Base-by-base conservation (phyloP, 1,140 invertebrate species). In the Halesus radiatus region DNA sequence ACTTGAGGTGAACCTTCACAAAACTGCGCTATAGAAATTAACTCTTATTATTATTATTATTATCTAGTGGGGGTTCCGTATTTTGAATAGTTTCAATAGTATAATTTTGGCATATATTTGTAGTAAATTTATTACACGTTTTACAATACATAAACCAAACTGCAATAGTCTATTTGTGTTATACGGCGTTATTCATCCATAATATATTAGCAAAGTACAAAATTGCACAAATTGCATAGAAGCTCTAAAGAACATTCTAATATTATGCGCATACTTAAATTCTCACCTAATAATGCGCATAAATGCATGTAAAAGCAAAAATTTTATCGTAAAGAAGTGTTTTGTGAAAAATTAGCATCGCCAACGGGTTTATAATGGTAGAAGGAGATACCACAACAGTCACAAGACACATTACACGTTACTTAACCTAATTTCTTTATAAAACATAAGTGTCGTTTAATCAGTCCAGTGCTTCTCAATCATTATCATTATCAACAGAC, bases 381-480 rank as follows among this genome's bases (percentile, higher is more conserved):
- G 3, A 45, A 32, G 29, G 64, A 50, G 26, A 66, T 66, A n/a
- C 10, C 56, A 23, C 22, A 20, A 10, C 18, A 60, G 58, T 22
- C n/a, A 26, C 1, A 22, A 23, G 15, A 15, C 15, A n/a, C n/a
- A 60, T 20, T 60, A 18, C 20, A 6, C 32, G 18, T 45, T 66
- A 68, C 64, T 68, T 68, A 68, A 68, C 64, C 64, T n/a, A 68
- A 15, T 68, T 64, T 29, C 10, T 22, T 54, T 60, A 32, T 60
- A 60, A 60, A 60, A 15, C 13, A 26, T 60, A 60, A 60, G 13
- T 23, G 58, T 15, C 58, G 58, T 23, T 60, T 23, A 60, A 23
- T 15, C 20, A 20, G 3, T 1, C 3, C 58, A 60, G 58, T 13
- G 58, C 6, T 23, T 23, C 58, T 23, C 58, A 60, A 60, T 8